Base-by-base conservation (phyloP, 2,888 invertebrate species). In the Drosophila algonquin region DNA sequence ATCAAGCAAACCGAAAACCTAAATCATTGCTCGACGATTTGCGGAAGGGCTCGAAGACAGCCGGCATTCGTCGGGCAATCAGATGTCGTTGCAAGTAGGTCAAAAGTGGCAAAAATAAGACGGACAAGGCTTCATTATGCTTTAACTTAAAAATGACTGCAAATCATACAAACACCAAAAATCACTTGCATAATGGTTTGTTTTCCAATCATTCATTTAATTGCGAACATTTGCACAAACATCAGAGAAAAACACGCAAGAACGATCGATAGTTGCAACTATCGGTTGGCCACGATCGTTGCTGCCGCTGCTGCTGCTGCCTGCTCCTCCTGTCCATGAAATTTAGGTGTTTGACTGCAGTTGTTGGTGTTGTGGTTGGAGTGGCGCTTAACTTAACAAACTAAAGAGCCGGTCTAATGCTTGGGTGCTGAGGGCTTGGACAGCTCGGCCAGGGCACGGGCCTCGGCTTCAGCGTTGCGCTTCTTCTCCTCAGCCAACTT, bases 401-500 rank as follows among this genome's bases (percentile, higher is more conserved):
- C 78, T 73, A 75, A 46, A 35, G n/a, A 51, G 35, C 32, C 56
- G 30, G 45, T 40, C 50, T 63, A 80, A 58, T 84, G 81, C 52
- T 71, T 70, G 74, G 78, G 21, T 24, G 24, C 24, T 16, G 75
- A 16, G n/a, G 90, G 85, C 63, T 78, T 75, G 16, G 90, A 87
- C 0, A 90, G 72, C 55, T 84, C 90, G 3, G 77, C 91, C 70
- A 90, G 62, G 4, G 90, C 90, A 16, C 74, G 71, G 35, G 75
- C 80, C 64, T 92, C 92, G 47, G 90, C 90, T 27, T 94, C 95
- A 14, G 94, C 91, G 48, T 93, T 94, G 2, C 93, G 88, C 71
- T 93, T 95, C 93, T 95, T 97, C 89, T 97, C 96, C 75, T 93
- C 94, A 45, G 95, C 95, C 27, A 95, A 87, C 92, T 95, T 95